Base-by-base conservation (phyloP, 2,797 vertebrate species). In the Lutjanus argentimaculatus region DNA sequence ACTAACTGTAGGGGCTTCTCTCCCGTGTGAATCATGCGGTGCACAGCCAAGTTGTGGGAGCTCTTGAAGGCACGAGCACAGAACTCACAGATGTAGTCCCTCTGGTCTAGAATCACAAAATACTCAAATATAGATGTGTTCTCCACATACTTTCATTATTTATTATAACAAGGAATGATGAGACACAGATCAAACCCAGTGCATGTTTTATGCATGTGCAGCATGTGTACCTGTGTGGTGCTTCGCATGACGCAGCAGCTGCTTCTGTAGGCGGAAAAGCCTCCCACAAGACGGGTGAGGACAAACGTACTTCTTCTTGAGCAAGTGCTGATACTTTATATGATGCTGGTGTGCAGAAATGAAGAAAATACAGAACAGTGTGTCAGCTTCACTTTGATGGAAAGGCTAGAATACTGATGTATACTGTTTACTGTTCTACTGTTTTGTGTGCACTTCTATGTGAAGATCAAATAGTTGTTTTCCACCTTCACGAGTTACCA, bases 71-170 rank as follows among this genome's bases (percentile, higher is more conserved):
- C 98, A 25, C 98, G 97, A 86, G 98, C 98, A 51, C 98, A 99
- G 77, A 98, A 99, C 93, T 99, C 98, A 86, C 98, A 99, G 90
- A 99, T 99, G 91, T 99, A 99, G 93, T 99, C 98, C 86, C 98
- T 96, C 93, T 99, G 98, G 95, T 99, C 98, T 99, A 42, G 4
- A 88, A 75, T n/a, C 13, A 69, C 14, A 64, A 53, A 72, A 70
- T 21, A 74, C 2, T 46, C 2, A 79, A 30, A 65, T 63, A 64
- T 7, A 79, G 1, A 77, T 15, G 8, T 42, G 3, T 45, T 72
- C 10, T 13, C 7, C 0, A 17, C 25, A 25, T 30, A 25, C 21
- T 49, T 56, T 42, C 12, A 25, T 61, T 12, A 51, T 40, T 25
- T n/a, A 10, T 40, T 49, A 15, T 8, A 12, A 64, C 2, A 58